Evolutionary conservation across 2,888 invertebrate genomes (phyloP).

Genomic region (Cantharis nigra): DNA sequence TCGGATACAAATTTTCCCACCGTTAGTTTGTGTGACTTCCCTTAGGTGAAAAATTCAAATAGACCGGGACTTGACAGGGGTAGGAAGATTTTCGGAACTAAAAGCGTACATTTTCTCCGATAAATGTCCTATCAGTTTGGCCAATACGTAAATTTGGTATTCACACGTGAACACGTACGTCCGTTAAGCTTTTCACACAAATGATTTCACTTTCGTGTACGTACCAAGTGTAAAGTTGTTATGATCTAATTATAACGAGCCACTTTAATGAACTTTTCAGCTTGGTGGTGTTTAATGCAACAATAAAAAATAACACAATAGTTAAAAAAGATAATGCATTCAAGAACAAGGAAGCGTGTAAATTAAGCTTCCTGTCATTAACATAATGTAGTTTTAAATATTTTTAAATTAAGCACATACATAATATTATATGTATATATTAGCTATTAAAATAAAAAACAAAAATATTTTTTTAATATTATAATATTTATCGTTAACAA

Average conservation of each 20-base stretch:
- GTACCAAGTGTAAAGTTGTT: neutral
- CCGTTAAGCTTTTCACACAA: neutral
- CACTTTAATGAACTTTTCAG: neutral
- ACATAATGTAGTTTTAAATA: neutral
- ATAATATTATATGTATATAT: neutral
- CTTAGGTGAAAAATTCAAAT: neutral
- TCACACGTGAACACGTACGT: neutral
- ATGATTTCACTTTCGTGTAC: neutral
- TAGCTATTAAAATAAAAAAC: neutral
- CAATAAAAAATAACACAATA: neutral
- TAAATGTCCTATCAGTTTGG: neutral
- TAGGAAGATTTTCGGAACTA: neutral
- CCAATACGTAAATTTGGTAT: neutral
- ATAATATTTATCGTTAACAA: neutral
- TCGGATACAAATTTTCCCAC: neutral
- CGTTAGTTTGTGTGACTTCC: neutral
- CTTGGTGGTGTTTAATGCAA: neutral
- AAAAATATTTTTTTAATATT: neutral
- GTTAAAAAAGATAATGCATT: neutral
- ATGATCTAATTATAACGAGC: neutral
- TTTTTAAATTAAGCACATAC: neutral
- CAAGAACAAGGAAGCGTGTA: neutral
- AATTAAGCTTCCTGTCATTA: neutral
- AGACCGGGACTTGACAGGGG: neutral
- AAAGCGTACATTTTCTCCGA: neutral